Evolutionary conservation across 2,113 vertebrate genomes (phyloP).

Genomic region (Saguinus midas): DNA sequence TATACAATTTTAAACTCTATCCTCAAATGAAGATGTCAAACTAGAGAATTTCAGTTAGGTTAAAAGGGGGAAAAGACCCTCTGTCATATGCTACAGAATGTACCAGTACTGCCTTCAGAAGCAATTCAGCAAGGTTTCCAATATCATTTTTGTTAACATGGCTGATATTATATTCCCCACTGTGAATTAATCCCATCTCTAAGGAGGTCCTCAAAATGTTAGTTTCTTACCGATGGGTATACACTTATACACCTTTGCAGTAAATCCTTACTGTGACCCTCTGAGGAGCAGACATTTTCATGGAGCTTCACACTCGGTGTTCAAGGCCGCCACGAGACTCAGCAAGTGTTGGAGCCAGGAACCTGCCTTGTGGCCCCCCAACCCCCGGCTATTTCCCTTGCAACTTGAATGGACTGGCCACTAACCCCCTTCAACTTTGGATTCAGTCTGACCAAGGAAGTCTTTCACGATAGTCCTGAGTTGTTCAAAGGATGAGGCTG

Average conservation of each 20-base stretch:
- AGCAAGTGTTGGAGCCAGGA: fast-evolving
- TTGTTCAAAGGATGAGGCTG: neutral
- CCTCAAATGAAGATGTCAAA: neutral
- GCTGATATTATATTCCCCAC: neutral
- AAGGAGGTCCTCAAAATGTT: neutral
- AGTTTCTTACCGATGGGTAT: neutral
- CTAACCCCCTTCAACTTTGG: neutral
- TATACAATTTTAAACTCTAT: neutral
- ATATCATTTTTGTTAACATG: neutral
- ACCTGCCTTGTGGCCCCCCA: neutral
- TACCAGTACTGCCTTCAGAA: neutral
- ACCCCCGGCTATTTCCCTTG: too few species aligned
- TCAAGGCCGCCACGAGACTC: too few species aligned
- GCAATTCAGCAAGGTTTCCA: too few species aligned
- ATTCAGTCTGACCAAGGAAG: neutral
- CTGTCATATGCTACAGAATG: neutral
- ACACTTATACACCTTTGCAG: fast-evolving
- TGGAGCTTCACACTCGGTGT: neutral
- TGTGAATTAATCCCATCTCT: too few species aligned
- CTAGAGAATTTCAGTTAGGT: neutral
- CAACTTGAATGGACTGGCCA: neutral
- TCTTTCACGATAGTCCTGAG: neutral
- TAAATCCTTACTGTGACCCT: neutral
- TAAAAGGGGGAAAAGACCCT: neutral
- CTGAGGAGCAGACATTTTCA: too few species aligned